A percentile compares a stretch with the other conserved stretches of the same genome.
These are phyloP conservation scores for Microctonus aethiopoides DNA, from an alignment of 2,888 invertebrate genomes.

Conservation along the genomic window DNA sequence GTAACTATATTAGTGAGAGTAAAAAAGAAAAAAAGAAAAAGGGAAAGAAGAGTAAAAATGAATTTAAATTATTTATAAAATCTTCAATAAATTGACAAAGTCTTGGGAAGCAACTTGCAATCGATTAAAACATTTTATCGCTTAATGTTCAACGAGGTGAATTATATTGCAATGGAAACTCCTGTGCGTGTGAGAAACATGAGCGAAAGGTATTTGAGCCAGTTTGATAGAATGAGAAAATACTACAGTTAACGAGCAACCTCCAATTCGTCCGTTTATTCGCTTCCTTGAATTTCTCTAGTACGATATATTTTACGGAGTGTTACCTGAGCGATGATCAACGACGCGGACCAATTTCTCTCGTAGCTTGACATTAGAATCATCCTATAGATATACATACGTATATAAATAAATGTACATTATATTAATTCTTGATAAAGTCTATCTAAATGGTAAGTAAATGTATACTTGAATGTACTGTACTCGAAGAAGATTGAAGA, in stretches of 20 bases:
- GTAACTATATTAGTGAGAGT: too few relatives aligned
- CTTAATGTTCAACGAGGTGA: slow-evolving; percentile 18
- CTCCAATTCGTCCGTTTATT: slow-evolving; percentile 8
- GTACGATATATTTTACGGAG: neutral
- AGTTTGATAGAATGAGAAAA: neutral
- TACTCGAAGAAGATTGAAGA: neutral
- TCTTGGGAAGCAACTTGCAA: neutral
- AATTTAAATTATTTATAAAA: too few relatives aligned
- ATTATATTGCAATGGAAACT: slow-evolving; percentile 18
- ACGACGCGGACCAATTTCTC: slow-evolving; percentile 13
- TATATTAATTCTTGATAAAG: neutral
- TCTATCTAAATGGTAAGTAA: too few relatives aligned
- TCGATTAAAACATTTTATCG: slow-evolving; percentile 23
- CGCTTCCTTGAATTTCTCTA: slow-evolving; percentile 8
- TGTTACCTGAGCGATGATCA: slow-evolving; percentile 6
- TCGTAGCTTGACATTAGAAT: slow-evolving; percentile 18
- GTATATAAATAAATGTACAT: neutral
- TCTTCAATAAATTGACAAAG: neutral
- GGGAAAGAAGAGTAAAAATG: neutral
- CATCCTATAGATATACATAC: neutral
- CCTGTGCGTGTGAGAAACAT: neutral
- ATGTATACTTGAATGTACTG: neutral
- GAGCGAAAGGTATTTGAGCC: neutral
- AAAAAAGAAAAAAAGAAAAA: neutral
- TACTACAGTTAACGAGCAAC: slow-evolving; percentile 21